Percentiles rank a stretch among this genome's conserved stretches.
Evolutionary conservation across 37 sponge, comb jelly and placozoan genomes (phyloP).

Genomic region (Spongilla lacustris): DNA sequence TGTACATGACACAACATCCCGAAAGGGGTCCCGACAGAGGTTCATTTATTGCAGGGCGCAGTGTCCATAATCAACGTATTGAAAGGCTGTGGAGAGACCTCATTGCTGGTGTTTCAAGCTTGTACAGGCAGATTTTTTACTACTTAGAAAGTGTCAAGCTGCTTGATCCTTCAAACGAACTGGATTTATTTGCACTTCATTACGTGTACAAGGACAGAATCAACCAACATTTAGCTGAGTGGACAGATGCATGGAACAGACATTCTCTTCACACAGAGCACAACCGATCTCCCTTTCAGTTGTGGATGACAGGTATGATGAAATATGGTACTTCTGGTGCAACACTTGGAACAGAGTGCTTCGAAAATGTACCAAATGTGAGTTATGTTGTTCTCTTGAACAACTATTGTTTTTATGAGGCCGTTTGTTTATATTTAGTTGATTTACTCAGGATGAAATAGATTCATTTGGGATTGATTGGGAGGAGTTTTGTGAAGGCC

Average conservation of each 20-base stretch:
- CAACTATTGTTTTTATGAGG: too few species aligned
- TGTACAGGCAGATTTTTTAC: slow-evolving; percentile 50
- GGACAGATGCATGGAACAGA: slow-evolving; percentile 39
- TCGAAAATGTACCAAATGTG: too few species aligned
- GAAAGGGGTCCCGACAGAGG: slow-evolving; percentile 16
- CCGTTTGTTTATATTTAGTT: too few species aligned
- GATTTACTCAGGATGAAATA: too few species aligned
- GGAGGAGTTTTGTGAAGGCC: too few species aligned
- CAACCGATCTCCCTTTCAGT: slow-evolving; percentile 32
- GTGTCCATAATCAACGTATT: slow-evolving; percentile 43
- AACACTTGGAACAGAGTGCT: too few species aligned
- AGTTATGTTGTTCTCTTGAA: too few species aligned
- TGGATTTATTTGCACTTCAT: slow-evolving; percentile 51
- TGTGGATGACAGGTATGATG: background rate
- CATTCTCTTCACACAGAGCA: slow-evolving; percentile 38
- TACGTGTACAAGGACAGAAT: slow-evolving; percentile 53
- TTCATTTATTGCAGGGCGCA: slow-evolving; percentile 29
- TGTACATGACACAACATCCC: slow-evolving; percentile 31
- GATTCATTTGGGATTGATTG: too few species aligned
- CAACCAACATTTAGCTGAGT: slow-evolving; percentile 20
- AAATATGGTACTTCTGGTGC: too few species aligned
- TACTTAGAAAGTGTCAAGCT: slow-evolving; percentile 24
- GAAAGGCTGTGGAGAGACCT: slow-evolving; percentile 46
- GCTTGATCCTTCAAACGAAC: slow-evolving; percentile 38
- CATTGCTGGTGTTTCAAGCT: slow-evolving; percentile 24